Conservation (phyloP, 2,797 vertebrate species). For the Leuciscus waleckii region DNA sequence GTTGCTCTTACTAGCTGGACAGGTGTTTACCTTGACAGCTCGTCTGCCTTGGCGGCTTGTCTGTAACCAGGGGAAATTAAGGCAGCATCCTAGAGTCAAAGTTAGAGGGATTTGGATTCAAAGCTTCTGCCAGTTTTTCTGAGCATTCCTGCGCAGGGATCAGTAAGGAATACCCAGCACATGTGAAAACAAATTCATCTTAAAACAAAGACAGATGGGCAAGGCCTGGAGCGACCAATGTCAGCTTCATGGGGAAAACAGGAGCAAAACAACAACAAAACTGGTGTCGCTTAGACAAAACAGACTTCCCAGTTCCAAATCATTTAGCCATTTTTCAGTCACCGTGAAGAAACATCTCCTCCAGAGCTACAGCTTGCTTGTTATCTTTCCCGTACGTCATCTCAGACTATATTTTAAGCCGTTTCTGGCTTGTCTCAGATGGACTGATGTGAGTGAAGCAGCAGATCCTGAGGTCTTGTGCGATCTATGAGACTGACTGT, state of each 20-base stretch:
- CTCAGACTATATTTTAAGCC: not conserved
- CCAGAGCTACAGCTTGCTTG: not conserved
- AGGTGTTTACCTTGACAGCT: constrained; percentile 60
- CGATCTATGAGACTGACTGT: not conserved
- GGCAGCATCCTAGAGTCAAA: constrained; percentile 3
- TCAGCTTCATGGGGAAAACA: not conserved
- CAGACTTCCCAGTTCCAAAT: not conserved
- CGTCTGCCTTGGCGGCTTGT: constrained; percentile 10
- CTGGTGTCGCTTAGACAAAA: not conserved
- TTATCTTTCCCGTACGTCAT: not conserved
- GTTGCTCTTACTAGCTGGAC: constrained; percentile 53
- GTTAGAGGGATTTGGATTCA: constrained; percentile 3
- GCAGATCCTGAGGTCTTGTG: not conserved
- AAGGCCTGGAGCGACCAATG: not conserved
- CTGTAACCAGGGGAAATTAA: constrained; percentile 52
- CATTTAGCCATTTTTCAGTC: not conserved
- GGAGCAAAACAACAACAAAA: not conserved
- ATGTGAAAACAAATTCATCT: constrained; percentile 42
- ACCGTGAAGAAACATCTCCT: not conserved
- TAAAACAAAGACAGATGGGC: constrained; percentile 49
- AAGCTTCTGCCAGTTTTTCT: constrained; percentile 10
- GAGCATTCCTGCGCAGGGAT: constrained; percentile 9
- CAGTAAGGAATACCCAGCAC: constrained; percentile 39
- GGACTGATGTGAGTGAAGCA: not conserved
- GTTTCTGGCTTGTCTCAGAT: not conserved